These are phyloP conservation scores for Xerus inauris DNA, from an alignment of 2,113 vertebrate species.

Conservation along the genomic window DNA sequence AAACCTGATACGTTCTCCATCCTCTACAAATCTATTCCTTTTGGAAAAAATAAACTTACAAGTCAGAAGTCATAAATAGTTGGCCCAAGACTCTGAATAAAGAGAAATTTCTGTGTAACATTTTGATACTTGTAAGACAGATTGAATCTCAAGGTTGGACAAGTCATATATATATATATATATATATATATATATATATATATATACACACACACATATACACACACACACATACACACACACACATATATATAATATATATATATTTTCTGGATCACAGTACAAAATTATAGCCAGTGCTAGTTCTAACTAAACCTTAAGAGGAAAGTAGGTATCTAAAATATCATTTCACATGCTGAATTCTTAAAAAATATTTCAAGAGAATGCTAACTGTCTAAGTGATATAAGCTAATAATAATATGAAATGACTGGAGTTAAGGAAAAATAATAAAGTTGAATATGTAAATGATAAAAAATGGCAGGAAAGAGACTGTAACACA, in stretches of 20 bases:
- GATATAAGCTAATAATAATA: background rate
- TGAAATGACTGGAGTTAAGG: background rate
- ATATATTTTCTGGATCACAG: background rate
- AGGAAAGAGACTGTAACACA: background rate
- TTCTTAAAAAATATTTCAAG: background rate
- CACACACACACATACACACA: too few relatives aligned
- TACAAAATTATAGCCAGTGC: background rate
- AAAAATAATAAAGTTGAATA: background rate
- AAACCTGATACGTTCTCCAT: background rate
- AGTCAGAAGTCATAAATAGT: background rate
- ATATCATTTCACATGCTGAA: background rate
- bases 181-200: too few relatives aligned
- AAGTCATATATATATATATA: background rate
- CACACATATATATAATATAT: background rate
- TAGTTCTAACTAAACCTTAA: background rate
- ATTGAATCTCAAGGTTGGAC: background rate
- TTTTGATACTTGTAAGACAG: background rate
- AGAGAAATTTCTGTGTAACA: background rate
- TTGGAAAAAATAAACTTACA: background rate
- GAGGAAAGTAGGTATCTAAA: background rate
- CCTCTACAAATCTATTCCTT: background rate
- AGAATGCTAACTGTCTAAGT: background rate
- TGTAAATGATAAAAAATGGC: background rate
- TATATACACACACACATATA: too few relatives aligned
- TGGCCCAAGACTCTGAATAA: background rate